A percentile compares a stretch with the other conserved stretches of the same genome.
phyloP scores from a whole-genome alignment of 2,113 vertebrate genomes.

The Circaetus gallicus region DNA sequence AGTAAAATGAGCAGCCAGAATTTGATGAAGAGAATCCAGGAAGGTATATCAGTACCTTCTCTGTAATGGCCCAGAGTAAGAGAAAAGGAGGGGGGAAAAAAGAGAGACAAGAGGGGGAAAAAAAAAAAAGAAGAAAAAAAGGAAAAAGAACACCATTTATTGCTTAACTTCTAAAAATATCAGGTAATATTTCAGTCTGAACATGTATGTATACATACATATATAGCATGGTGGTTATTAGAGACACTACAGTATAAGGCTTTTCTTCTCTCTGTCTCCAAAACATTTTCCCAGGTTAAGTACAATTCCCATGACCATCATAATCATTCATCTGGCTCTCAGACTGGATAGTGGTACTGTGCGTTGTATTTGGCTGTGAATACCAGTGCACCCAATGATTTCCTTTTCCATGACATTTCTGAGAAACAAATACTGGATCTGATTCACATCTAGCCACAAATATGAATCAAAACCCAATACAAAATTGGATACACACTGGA shows the following conservation, averaged over 20 bases:
- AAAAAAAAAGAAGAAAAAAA: accelerated
- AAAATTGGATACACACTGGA: slow-evolving; percentile 3
- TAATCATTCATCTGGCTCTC: slow-evolving; percentile 26
- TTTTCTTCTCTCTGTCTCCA: background rate
- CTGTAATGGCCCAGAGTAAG: background rate
- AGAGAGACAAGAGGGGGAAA: no score
- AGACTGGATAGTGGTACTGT: background rate
- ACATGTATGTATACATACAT: background rate
- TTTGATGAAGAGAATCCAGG: background rate
- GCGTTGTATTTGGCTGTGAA: slow-evolving; percentile 38
- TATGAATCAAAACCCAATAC: slow-evolving; percentile 57
- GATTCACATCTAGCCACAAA: slow-evolving; percentile 49
- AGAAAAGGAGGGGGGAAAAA: accelerated
- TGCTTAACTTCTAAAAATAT: background rate
- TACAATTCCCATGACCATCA: slow-evolving; percentile 13
- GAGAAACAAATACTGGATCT: slow-evolving; percentile 57
- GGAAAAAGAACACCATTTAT: background rate
- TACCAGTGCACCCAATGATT: slow-evolving; percentile 33
- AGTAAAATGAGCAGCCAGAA: background rate
- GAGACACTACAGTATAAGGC: background rate
- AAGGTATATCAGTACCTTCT: background rate
- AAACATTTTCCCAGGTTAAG: slow-evolving; percentile 53
- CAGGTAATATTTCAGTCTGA: background rate
- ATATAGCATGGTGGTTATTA: background rate
- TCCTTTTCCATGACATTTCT: slow-evolving; percentile 62